Conservation (phyloP, 2,113 vertebrate species). For the Puma concolor region DNA sequence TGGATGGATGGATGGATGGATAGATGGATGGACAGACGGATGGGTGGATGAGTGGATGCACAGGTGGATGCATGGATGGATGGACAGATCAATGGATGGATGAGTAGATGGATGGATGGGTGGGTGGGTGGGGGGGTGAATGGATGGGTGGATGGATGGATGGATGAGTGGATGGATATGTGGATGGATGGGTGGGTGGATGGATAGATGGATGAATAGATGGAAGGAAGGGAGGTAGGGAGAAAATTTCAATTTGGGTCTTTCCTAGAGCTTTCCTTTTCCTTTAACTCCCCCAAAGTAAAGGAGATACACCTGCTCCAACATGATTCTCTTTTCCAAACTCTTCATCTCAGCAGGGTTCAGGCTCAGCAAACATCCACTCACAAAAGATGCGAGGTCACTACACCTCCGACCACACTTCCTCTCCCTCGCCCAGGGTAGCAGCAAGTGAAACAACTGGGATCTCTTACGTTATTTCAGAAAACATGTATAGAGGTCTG, state of each 20-base stretch:
- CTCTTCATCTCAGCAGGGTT: not conserved
- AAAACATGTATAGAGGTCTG: not conserved
- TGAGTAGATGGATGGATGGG: not conserved
- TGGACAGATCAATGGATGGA: not conserved
- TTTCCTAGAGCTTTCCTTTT: not conserved
- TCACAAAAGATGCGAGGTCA: not conserved
- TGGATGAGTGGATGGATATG: too few species aligned
- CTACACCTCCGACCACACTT: not conserved
- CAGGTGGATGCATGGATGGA: too few species aligned
- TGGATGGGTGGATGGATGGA: not conserved
- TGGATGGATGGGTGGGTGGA: not conserved
- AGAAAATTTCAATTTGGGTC: not conserved
- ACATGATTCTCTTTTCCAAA: not conserved
- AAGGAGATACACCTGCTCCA: not conserved
- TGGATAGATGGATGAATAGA: too few species aligned
- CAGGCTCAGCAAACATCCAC: not conserved
- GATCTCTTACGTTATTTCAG: not conserved
- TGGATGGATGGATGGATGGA: not conserved
- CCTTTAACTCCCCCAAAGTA: not conserved
- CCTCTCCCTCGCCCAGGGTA: not conserved
- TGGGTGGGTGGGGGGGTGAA: rapidly evolving
- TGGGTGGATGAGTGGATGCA: too few species aligned
- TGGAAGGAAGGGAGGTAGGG: not conserved
- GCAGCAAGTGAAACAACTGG: not conserved
- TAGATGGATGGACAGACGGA: not conserved